phyloP scores from a whole-genome alignment of 1,140 invertebrate genomes.

The Neodiprion virginianus region DNA sequence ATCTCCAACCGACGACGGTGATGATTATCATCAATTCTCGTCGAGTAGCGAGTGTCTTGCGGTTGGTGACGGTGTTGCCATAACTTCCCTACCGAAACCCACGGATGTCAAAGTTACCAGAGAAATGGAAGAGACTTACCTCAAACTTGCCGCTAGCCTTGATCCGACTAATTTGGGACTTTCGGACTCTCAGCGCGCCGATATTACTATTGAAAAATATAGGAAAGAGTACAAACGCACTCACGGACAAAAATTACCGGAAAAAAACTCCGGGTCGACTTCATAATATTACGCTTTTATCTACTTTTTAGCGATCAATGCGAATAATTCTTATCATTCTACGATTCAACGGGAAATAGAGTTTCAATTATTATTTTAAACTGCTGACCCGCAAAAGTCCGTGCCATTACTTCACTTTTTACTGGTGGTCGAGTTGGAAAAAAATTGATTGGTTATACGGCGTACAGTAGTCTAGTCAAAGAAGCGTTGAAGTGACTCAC shows the following conservation, averaged over 20 bases:
- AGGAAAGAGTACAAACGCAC: conserved; percentile 52
- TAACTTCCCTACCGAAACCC: conserved; percentile 13
- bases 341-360: too few relatives aligned
- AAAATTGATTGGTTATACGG: too few relatives aligned
- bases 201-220: conserved; percentile 57
- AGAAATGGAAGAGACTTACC: conserved; percentile 58
- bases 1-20: conserved; percentile 36
- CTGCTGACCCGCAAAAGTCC: too few relatives aligned
- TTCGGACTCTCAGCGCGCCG: conserved; percentile 32
- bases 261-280: conserved; percentile 39
- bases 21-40: background rate
- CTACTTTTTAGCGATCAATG: background rate
- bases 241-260: conserved; percentile 36
- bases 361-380: too few relatives aligned
- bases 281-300: conserved; percentile 36
- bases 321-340: background rate
- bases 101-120: conserved; percentile 53
- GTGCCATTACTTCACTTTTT: too few relatives aligned
- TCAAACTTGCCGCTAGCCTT: conserved; percentile 55
- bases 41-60: too few relatives aligned
- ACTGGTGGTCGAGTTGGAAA: too few relatives aligned
- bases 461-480: too few relatives aligned
- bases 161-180: conserved; percentile 45
- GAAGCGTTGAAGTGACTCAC: too few relatives aligned
- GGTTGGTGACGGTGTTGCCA: background rate